A percentile compares a stretch with the other conserved stretches of the same genome.
Evolutionary conservation across 1,140 invertebrate genomes (phyloP).

Genomic region (Drosophila cardini): DNA sequence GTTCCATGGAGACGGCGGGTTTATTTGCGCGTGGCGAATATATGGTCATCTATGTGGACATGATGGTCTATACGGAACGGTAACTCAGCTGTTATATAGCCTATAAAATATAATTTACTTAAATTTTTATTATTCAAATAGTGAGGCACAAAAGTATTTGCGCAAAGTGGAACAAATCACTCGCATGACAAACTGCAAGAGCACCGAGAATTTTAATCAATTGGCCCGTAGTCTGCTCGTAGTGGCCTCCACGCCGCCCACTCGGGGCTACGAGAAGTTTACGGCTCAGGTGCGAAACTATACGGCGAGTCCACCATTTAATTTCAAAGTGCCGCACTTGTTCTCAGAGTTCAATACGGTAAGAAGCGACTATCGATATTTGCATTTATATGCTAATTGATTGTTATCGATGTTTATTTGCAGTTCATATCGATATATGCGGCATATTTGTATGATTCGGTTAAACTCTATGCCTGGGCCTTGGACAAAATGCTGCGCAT

Average conservation of each 20-base stretch:
- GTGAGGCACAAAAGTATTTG: slow-evolving; percentile 93
- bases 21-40: slow-evolving; percentile 96
- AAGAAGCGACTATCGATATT: slow-evolving; percentile 39
- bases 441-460: slow-evolving; percentile 97
- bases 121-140: slow-evolving; percentile 56
- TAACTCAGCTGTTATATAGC: slow-evolving; percentile 4
- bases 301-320: slow-evolving; percentile 87
- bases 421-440: slow-evolving; percentile 96
- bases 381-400: neutral
- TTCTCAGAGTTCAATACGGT: slow-evolving; percentile 87
- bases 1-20: slow-evolving; percentile 93
- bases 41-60: slow-evolving; percentile 97
- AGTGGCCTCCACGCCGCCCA: slow-evolving; percentile 92
- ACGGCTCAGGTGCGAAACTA: slow-evolving; percentile 91
- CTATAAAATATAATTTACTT: neutral
- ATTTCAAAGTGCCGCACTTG: slow-evolving; percentile 79
- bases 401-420: slow-evolving; percentile 54
- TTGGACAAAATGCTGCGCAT: slow-evolving; percentile 89
- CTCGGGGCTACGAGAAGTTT: slow-evolving; percentile 90
- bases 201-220: slow-evolving; percentile 88
- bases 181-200: slow-evolving; percentile 87
- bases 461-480: slow-evolving; percentile 95
- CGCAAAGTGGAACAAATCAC: slow-evolving; percentile 89
- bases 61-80: slow-evolving; percentile 89
- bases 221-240: slow-evolving; percentile 93